Base-by-base conservation (phyloP, 2,113 vertebrate species). In the Perca schrenkii region DNA sequence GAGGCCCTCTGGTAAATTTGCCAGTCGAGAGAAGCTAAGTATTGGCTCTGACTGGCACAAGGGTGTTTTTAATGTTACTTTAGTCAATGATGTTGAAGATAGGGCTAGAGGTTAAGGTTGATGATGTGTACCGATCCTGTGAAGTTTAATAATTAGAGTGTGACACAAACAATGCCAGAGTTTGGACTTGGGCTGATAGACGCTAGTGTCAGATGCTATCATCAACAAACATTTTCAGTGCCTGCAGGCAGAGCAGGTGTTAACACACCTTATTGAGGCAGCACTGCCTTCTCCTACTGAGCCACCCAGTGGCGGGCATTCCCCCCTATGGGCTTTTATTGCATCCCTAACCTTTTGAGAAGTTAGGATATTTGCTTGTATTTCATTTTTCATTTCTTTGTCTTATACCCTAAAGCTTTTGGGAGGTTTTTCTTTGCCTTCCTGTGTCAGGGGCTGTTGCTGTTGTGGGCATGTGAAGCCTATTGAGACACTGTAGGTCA, bases 221-320 rank as follows among this genome's bases (percentile, higher is more conserved):
- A 74, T 65, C 49, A 28, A 49, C 43, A 56, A 53, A 31, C 25
- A 74, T 31, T 22, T 69, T 49, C 8, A 22, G 12, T 50, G 15
- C 40, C 60, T 0, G 19, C n/a, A 61, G 63, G 53, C 34, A 56
- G 50, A 74, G 64, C 65, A 76, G 62, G 74, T 77, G 61, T 46
- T 21, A 49, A 31, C 28, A 31, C 40, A 80, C 40, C 46, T 53
- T 34, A 16, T 50, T 47, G 22, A 60, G 3, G 25, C 25, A 25
- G 25, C 25, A 25, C 25, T 25, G 10, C 34, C 21, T 62, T 28
- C 7, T 75, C 21, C 54, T 73, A 22, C 7, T 60, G 53, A 12
- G 31, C 46, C 10, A 8, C 40, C 40, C 40, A 40, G 40, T 40
- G 40, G 40, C 40, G 10, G 40, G 8, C 40, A 40, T 8, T 60